Percentiles rank a stretch among this genome's conserved stretches.
phyloP scores from a whole-genome alignment of 2,888 invertebrate genomes.

The Caenorhabditis auriculariae region DNA sequence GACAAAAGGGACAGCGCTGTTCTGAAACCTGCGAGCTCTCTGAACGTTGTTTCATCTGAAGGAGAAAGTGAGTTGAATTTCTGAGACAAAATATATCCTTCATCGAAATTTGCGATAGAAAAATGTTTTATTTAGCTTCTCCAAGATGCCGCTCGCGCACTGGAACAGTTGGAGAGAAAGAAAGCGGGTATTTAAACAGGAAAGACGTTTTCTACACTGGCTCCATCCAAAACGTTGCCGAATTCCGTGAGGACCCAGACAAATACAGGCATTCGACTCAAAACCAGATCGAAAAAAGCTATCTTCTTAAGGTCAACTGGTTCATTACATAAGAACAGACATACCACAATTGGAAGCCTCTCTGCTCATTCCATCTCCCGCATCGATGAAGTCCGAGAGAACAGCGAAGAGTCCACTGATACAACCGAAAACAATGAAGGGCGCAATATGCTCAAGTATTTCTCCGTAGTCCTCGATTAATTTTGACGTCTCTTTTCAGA shows the following conservation, averaged over 20 bases:
- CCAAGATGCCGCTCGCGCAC: conserved; percentile 21
- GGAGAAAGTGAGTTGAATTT: too few species aligned
- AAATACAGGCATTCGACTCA: conserved; percentile 27
- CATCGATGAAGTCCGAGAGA: conserved; percentile 37
- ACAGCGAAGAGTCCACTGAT: conserved; percentile 26
- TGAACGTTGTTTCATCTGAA: too few species aligned
- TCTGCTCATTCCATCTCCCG: conserved; percentile 27
- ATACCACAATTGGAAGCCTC: conserved; percentile 25
- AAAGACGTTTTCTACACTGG: conserved; percentile 85
- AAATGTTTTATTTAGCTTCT: background rate
- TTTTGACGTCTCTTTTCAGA: conserved; percentile 23
- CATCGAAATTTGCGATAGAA: background rate
- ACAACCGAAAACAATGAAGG: conserved; percentile 36
- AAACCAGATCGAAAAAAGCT: background rate
- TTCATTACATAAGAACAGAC: conserved; percentile 31
- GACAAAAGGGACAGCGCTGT: too few species aligned
- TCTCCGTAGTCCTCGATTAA: background rate
- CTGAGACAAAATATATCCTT: background rate
- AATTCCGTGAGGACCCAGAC: conserved; percentile 72
- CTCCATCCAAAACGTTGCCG: conserved; percentile 80
- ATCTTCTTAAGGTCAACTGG: conserved; percentile 24
- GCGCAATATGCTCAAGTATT: conserved; percentile 39
- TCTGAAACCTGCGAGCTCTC: too few species aligned
- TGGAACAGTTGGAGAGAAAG: conserved; percentile 38
- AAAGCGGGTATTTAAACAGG: conserved; percentile 67